These are phyloP conservation scores for Eristalis pertinax DNA, from an alignment of 2,888 invertebrate genomes.

Conservation along the genomic window DNA sequence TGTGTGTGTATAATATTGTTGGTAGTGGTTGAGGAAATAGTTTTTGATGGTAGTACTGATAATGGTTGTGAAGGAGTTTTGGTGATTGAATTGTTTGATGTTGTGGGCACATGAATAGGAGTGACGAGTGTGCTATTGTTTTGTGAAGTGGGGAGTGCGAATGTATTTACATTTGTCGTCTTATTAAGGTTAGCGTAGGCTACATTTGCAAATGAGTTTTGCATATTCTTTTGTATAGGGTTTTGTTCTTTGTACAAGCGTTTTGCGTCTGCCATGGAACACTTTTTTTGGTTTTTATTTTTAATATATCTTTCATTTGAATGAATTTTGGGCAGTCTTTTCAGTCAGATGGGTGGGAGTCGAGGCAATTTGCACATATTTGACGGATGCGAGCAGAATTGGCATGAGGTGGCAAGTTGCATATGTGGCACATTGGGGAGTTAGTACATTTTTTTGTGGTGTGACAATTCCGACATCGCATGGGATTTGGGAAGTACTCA, in stretches of 20 bases:
- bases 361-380: not conserved
- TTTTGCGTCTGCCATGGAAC: not conserved
- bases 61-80: not conserved
- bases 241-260: not conserved
- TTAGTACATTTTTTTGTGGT: constrained; percentile 16
- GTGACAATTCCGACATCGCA: constrained; percentile 11
- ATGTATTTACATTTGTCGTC: too few species aligned
- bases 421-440: not conserved
- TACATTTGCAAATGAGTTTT: too few species aligned
- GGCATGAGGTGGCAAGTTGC: too few species aligned
- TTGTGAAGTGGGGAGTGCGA: too few species aligned
- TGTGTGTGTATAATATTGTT: not conserved
- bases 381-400: too few species aligned
- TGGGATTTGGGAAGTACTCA: not conserved
- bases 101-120: too few species aligned
- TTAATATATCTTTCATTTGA: too few species aligned
- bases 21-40: not conserved
- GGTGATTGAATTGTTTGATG: too few species aligned
- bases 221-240: too few species aligned
- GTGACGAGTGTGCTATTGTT: too few species aligned
- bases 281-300: constrained; percentile 1
- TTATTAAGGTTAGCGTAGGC: too few species aligned
- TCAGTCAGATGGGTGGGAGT: not conserved
- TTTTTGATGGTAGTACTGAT: not conserved
- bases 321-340: constrained; percentile 5